A percentile compares a stretch with the other conserved stretches of the same genome.
phyloP scores from a whole-genome alignment of 2,888 invertebrate genomes.

The Odontocerum albicorne region DNA sequence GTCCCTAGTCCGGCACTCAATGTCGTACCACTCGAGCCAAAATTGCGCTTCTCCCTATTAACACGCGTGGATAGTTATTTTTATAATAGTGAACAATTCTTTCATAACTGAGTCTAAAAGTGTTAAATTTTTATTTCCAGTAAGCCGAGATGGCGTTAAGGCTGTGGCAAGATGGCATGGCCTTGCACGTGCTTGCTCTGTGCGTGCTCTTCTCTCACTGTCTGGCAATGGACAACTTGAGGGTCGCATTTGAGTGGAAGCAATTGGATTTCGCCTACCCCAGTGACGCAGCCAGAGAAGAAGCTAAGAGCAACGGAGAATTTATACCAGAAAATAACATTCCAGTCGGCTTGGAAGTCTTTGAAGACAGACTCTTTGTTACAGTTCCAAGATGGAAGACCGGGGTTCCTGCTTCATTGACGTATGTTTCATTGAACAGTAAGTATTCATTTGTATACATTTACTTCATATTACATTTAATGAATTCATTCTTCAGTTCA shows the following conservation, averaged over 20 bases:
- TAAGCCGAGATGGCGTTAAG: too few species aligned
- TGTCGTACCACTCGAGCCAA: too few species aligned
- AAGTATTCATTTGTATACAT: slow-evolving; percentile 31
- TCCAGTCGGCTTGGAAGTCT: slow-evolving; percentile 74
- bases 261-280: slow-evolving; percentile 71
- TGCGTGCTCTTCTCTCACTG: slow-evolving; percentile 10
- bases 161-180: too few species aligned
- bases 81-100: too few species aligned
- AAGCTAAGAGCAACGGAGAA: slow-evolving; percentile 59
- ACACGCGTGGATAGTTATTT: too few species aligned
- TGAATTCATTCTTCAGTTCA: neutral
- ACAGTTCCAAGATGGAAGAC: slow-evolving; percentile 75
- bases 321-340: slow-evolving; percentile 73
- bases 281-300: slow-evolving; percentile 55
- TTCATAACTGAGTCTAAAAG: too few species aligned
- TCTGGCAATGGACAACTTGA: slow-evolving; percentile 64
- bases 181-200: too few species aligned
- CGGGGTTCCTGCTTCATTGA: slow-evolving; percentile 75
- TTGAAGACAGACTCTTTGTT: slow-evolving; percentile 67
- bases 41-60: too few species aligned
- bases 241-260: slow-evolving; percentile 73
- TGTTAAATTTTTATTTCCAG: too few species aligned
- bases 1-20: too few species aligned
- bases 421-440: slow-evolving; percentile 74
- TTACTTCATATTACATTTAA: neutral